phyloP scores from a whole-genome alignment of 2,113 vertebrate species.

The Dasyornis broadbenti region DNA sequence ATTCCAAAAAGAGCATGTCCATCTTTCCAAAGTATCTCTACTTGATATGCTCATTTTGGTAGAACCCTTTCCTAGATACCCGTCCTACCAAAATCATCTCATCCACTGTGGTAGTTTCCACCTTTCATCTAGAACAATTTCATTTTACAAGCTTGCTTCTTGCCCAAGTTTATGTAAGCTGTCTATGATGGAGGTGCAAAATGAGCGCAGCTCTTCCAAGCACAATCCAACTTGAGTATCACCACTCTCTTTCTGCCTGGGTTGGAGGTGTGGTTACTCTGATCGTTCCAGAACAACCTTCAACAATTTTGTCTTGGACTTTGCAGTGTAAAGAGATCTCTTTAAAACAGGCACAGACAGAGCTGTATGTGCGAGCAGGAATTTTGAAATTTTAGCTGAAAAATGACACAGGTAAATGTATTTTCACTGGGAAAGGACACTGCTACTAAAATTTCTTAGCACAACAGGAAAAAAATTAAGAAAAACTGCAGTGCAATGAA shows the following conservation, averaged over 20 bases:
- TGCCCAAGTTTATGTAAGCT: background rate
- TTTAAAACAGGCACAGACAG: background rate
- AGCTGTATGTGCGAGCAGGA: background rate
- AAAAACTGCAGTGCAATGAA: background rate
- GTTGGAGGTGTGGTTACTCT: background rate
- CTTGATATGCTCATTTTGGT: background rate
- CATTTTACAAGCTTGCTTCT: background rate
- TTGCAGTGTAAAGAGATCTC: background rate
- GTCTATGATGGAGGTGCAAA: background rate
- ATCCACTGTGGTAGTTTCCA: background rate
- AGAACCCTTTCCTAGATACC: rapidly evolving
- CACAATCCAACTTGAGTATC: background rate
- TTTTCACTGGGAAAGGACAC: background rate
- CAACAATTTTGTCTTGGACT: no score
- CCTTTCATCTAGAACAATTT: background rate
- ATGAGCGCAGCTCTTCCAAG: background rate
- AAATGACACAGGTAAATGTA: background rate
- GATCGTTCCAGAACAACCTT: background rate
- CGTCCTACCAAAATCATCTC: background rate
- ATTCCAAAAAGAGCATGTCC: background rate
- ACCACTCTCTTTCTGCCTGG: background rate
- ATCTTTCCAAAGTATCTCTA: background rate
- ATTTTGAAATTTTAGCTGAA: background rate
- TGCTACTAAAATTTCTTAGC: background rate
- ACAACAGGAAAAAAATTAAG: background rate